Evolutionary conservation across 2,113 vertebrate genomes (phyloP), one percentile per base, ranked within the genome.

Genomic region (Neodon shergylaensis): DNA sequence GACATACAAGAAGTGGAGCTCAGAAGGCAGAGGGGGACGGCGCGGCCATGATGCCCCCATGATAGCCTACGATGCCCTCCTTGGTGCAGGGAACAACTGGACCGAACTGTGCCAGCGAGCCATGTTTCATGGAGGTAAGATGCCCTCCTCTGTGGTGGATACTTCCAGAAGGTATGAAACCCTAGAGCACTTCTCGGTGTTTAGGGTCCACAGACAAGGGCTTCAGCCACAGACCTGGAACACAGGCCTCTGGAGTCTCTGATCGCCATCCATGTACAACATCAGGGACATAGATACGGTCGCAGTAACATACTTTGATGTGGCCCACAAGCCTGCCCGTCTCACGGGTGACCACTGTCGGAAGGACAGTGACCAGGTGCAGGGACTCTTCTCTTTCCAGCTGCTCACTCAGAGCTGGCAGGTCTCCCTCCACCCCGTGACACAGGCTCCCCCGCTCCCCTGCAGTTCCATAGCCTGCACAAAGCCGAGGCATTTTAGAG

Each of bases 61-160:
- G 99, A 99, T 99, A 0, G 99, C 99, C 8, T 99, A 99, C 0
- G 99, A 99, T 0, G 99, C 99, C n/a, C 98, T 99, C 65, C 96
- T 99, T 47, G 99, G 98, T 7, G 99, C 99, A 0, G 99, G 99
- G 0, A 98, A 97, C 3, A 98, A 99, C 96, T 99, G 99, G 99
- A 97, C 98, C 0, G 99, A 99, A 88, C 98, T 99, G 39, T 99
- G 99, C 92, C 99, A 98, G 85, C 98, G 99, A 73, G 99, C 99
- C 97, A 99, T 99, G 99, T 99, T 99, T 94, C 99, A 99, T 0
- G 99, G 99, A 99, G 99, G 99, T 99, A 96, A 98, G 98, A 52
- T 0, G 7, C 2, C 36, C 61, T 74, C 70, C 31, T n/a, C 39
- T 8, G 21, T 8, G 4, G 6, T 21, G 24, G 4, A 36, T 81